Conservation (phyloP, 2,113 vertebrate genomes). For the Cyanoderma ruficeps region DNA sequence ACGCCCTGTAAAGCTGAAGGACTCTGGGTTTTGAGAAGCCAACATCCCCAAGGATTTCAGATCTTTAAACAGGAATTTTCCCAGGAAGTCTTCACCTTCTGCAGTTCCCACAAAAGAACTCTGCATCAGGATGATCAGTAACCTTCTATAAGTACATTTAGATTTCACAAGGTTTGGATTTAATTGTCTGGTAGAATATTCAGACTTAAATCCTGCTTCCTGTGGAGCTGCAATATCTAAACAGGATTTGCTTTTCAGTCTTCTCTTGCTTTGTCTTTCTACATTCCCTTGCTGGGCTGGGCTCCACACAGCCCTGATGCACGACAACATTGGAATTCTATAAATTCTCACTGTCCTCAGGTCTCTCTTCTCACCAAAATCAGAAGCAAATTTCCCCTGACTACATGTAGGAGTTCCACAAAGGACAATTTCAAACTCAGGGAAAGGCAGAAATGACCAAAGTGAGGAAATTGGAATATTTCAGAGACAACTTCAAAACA, state of each 20-base stretch:
- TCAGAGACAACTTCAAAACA: not conserved
- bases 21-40: not conserved
- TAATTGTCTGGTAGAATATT: not conserved
- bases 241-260: not conserved
- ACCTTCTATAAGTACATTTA: not conserved
- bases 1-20: not conserved
- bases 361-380: not conserved
- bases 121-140: not conserved
- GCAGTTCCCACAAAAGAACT: not conserved
- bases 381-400: not conserved
- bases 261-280: not conserved
- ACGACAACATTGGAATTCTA: fast-evolving
- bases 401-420: not conserved
- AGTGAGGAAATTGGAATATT: not conserved
- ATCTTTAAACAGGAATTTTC: not conserved
- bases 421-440: not conserved
- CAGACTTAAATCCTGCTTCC: not conserved
- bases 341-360: not conserved
- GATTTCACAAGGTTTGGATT: not conserved
- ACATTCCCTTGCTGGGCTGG: too few relatives aligned
- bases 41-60: not conserved
- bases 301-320: not conserved
- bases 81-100: not conserved
- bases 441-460: not conserved
- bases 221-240: not conserved